phyloP scores from a whole-genome alignment of 1,140 invertebrate species.

The Orius insidiosus region DNA sequence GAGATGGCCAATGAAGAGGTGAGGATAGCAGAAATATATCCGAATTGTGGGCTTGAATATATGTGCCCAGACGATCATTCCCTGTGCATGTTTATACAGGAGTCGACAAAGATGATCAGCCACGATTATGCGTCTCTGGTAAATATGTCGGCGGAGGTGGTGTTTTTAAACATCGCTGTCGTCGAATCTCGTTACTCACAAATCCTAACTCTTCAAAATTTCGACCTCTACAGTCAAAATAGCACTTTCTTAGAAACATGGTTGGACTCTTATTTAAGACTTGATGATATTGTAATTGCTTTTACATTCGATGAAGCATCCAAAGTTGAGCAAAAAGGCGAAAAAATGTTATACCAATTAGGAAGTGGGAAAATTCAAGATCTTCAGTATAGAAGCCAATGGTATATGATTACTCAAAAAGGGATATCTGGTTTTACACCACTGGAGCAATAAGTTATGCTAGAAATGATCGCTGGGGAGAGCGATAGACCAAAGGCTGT shows the following conservation, averaged over 20 bases:
- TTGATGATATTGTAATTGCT: slow-evolving; percentile 21
- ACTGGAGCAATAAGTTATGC: slow-evolving; percentile 30
- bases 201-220: slow-evolving; percentile 20
- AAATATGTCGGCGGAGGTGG: slow-evolving; percentile 25
- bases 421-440: slow-evolving; percentile 34
- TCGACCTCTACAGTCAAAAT: slow-evolving; percentile 22
- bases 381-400: slow-evolving; percentile 34
- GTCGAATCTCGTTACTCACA: slow-evolving; percentile 20
- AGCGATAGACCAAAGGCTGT: slow-evolving; percentile 21
- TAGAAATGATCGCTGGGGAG: slow-evolving; percentile 22
- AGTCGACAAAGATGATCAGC: slow-evolving; percentile 26
- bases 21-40: slow-evolving; percentile 22
- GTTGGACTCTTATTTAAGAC: slow-evolving; percentile 16
- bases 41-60: slow-evolving; percentile 29
- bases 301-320: slow-evolving; percentile 24
- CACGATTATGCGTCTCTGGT: slow-evolving; percentile 31
- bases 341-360: slow-evolving; percentile 20
- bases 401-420: slow-evolving; percentile 38
- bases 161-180: slow-evolving; percentile 21
- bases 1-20: slow-evolving; percentile 12
- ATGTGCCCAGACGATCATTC: slow-evolving; percentile 26
- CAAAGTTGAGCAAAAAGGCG: slow-evolving; percentile 20
- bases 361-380: slow-evolving; percentile 36
- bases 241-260: slow-evolving; percentile 20
- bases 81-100: slow-evolving; percentile 32